A percentile compares a stretch with the other conserved stretches of the same genome.
These are phyloP conservation scores for Spizaetus ornatus DNA, from an alignment of 2,113 vertebrate genomes.

Conservation along the genomic window DNA sequence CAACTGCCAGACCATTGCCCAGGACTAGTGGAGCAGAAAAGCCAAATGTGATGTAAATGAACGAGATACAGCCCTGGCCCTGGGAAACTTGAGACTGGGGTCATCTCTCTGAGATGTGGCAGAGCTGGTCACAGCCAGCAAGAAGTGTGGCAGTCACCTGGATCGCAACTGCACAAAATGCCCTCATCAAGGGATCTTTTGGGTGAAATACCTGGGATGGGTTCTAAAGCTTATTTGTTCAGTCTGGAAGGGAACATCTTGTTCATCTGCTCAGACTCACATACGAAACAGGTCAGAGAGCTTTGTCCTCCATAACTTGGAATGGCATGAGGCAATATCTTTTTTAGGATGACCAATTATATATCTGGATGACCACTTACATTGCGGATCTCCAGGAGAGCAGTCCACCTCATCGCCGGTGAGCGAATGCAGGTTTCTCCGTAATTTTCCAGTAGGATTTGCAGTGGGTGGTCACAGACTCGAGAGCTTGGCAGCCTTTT, in stretches of 20 bases:
- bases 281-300: rapidly evolving
- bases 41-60: not conserved
- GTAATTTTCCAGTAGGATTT: not conserved
- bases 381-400: not conserved
- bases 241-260: not conserved
- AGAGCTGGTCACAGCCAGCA: not conserved
- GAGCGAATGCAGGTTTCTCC: not conserved
- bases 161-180: rapidly evolving
- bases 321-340: not conserved
- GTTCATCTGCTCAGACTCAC: not conserved
- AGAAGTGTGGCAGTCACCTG: not conserved
- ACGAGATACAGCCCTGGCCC: not conserved
- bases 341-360: not conserved
- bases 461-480: not conserved
- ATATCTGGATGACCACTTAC: too few species aligned
- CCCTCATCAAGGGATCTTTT: not conserved
- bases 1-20: not conserved
- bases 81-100: not conserved
- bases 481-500: not conserved
- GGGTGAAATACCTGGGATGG: not conserved
- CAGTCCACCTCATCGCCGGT: not conserved
- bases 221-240: not conserved
- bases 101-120: not conserved
- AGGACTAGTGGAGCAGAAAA: not conserved
- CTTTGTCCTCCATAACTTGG: not conserved